Percentiles rank a stretch among this genome's conserved stretches.
phyloP scores from a whole-genome alignment of 2,888 invertebrate genomes.

The Nomada fucata region DNA sequence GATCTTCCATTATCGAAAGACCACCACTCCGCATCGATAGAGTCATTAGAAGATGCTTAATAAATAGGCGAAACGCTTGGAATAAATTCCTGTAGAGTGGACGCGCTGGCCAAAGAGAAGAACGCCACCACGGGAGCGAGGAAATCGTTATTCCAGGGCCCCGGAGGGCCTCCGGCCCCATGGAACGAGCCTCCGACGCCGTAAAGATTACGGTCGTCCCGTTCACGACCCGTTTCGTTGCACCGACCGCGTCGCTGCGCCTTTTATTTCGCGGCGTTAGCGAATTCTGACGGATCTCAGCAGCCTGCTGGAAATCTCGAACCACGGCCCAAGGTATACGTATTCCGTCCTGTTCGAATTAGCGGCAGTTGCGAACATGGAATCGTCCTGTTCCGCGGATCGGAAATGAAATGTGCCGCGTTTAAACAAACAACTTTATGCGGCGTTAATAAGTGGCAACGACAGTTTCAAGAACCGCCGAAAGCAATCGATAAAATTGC shows the following conservation, averaged over 20 bases:
- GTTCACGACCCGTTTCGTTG: not conserved
- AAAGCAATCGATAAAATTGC: too few relatives aligned
- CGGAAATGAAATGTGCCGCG: too few relatives aligned
- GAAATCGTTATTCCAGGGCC: not conserved
- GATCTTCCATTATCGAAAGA: slow-evolving; percentile 67
- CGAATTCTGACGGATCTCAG: slow-evolving; percentile 6
- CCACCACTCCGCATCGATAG: slow-evolving; percentile 66
- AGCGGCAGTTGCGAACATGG: too few relatives aligned
- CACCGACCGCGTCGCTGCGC: not conserved
- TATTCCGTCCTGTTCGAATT: too few relatives aligned
- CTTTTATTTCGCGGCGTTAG: slow-evolving; percentile 37
- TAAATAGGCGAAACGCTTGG: slow-evolving; percentile 69
- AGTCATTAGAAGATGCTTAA: slow-evolving; percentile 75
- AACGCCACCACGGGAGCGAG: slow-evolving; percentile 5
- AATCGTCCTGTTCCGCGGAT: too few relatives aligned
- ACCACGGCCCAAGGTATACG: too few relatives aligned
- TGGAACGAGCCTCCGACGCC: slow-evolving; percentile 18
- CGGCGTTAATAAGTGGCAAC: too few relatives aligned
- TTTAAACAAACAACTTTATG: too few relatives aligned
- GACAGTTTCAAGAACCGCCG: too few relatives aligned
- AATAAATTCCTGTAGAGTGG: slow-evolving; percentile 59
- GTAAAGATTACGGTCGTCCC: slow-evolving; percentile 35
- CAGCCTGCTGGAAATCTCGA: too few relatives aligned
- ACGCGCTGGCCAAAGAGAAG: not conserved
- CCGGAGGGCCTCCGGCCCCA: not conserved